Evolutionary conservation across 2,888 invertebrate species (phyloP), one percentile per base, ranked within the genome.

Genomic region (Callosobruchus maculatus): DNA sequence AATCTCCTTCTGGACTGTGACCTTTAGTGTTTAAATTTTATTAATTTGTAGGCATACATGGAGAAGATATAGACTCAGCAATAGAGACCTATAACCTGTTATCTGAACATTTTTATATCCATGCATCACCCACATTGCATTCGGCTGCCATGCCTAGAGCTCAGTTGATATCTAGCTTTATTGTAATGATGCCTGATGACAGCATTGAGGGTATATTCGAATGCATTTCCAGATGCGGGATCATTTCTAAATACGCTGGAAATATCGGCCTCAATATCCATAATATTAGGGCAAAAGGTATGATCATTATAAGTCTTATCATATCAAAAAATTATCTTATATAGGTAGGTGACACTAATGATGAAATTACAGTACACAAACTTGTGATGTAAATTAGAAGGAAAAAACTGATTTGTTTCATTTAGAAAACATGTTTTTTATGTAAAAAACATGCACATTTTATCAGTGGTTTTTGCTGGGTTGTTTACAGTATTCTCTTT

Each of bases 231-330:
- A 94, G 95, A 83, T 98, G 98, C 87, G 98, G 98, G 0, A 88
- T 97, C 72, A 97, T 99, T 77, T 98, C 98, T 0, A 99, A 99
- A 88, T 94, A 94, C 26, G 99, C 98, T 22, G 99, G 99, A 74
- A 99, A 99, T 0, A 97, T 99, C 83, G 99, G 99, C 0, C 87
- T 99, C 0, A 98, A 97, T 88, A 93, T 98, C 0, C 99, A 99
- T 86, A 96, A 96, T 84, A 98, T 99, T 79, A 90, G 99, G 82
- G 95, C 97, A 0, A 95, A 93, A 73, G 71, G 68, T 68, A 22
- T 68, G 21, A n/a, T n/a, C n/a, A n/a, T n/a, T n/a, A n/a, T 26
- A 26, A 26, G 3, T 26, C 26, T 26, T 26, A 26, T 26, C 2
- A 26, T 4, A 7, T 7, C 26, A 26, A 26, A 26, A 26, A 26